phyloP scores from a whole-genome alignment of 37 sponge, comb jelly and placozoan species.

The Halisarca cf. caerulea region DNA sequence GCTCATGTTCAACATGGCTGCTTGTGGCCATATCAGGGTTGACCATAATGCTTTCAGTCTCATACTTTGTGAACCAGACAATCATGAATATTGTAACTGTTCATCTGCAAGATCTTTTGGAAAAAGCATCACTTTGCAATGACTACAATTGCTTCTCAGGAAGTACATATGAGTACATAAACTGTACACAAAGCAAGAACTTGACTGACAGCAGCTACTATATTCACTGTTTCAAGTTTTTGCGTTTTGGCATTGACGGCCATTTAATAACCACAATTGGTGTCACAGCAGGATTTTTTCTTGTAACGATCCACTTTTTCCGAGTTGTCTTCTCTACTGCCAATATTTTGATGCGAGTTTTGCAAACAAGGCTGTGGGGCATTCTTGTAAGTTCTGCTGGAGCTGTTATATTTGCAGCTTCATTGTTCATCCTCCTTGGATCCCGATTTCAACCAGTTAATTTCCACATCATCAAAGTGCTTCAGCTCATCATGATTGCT shows the following conservation, averaged over 20 bases:
- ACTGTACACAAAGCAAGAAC: background rate
- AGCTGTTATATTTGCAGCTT: conserved; percentile 1
- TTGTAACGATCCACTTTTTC: conserved; percentile 40
- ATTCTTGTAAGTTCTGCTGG: conserved; percentile 22
- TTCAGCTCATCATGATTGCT: conserved; percentile 13
- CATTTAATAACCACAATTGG: conserved; percentile 40
- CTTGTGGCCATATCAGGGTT: conserved; percentile 26
- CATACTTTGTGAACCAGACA: conserved; percentile 44
- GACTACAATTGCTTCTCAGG: conserved; percentile 35
- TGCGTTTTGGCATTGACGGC: conserved; percentile 41
- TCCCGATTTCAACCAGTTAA: background rate
- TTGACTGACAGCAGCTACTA: background rate
- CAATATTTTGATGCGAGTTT: conserved; percentile 27
- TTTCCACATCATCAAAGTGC: conserved; percentile 24
- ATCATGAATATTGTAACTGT: background rate
- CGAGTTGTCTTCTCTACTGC: conserved; percentile 16
- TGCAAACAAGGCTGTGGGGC: conserved; percentile 44
- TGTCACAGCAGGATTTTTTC: conserved; percentile 47
- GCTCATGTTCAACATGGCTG: conserved; percentile 36
- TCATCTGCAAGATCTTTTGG: background rate
- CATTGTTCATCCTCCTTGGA: conserved; percentile 12
- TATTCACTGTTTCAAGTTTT: conserved; percentile 58
- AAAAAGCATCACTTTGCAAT: background rate
- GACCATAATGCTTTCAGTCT: conserved; percentile 24
- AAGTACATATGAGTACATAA: background rate